Base-by-base conservation (phyloP, 2,113 vertebrate genomes). In the Merops nubicus region DNA sequence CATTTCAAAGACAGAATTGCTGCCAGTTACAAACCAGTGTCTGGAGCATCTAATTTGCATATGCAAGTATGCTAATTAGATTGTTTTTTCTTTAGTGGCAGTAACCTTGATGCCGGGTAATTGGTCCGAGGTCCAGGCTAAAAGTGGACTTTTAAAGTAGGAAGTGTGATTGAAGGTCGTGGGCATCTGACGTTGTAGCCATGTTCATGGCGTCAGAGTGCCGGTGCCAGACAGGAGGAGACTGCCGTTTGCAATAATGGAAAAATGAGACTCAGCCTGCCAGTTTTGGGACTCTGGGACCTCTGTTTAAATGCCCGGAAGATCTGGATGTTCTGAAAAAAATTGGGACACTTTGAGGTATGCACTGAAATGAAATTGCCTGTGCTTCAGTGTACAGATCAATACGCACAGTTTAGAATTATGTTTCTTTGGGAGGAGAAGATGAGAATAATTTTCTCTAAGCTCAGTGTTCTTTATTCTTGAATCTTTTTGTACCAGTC, bases 81-180 rank as follows among this genome's bases (percentile, higher is more conserved):
- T 88, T 76, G 3, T 95, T 90, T 97, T 93, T 95, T 93, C 83
- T 97, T 95, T 36, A 88, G 75, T 89, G 75, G 56, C 91, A 88
- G 75, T 97, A 94, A 92, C 77, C 73, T 95, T 95, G 75, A 42
- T 83, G 81, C 23, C 8, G 43, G 91, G 67, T 76, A 90, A 89
- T 85, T 95, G 89, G 82, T 96, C 82, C 2, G 6, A 93, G 89
- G 88, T 95, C 92, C 63, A 88, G 91, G 70, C 87, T 97, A 91
- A 94, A 96, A 95, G 87, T 93, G 82, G 85, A 65, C 82, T 96
- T 95, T 80, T 67, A 97, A 89, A 97, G 91, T 94, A 96, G 93
- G 91, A 95, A 85, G 82, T 95, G 91, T 87, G 82, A 79, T 88
- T 95, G 92, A 70, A 91, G 51, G 93, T 87, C 8, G 2, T 96